Conservation (phyloP, 2,113 vertebrate genomes). For the Eonycteris spelaea region DNA sequence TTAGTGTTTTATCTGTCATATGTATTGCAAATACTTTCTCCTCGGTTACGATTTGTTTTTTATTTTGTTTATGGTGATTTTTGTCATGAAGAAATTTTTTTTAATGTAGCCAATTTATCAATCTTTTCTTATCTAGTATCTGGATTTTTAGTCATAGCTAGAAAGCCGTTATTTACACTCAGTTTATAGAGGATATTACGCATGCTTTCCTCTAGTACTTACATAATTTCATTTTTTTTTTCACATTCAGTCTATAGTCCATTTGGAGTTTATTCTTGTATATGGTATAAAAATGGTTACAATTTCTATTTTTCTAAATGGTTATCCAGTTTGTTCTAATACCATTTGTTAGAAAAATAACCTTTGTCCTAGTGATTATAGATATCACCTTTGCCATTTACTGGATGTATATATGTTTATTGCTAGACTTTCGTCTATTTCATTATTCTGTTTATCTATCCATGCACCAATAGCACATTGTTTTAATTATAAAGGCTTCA, state of each 20-base stretch:
- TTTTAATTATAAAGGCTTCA: not conserved
- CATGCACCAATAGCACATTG: not conserved
- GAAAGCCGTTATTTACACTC: not conserved
- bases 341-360: not conserved
- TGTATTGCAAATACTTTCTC: not conserved
- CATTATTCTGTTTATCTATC: not conserved
- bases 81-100: not conserved
- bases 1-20: not conserved
- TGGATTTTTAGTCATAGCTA: not conserved
- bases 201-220: not conserved
- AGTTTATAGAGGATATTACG: not conserved
- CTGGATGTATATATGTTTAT: not conserved
- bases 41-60: not conserved
- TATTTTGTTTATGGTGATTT: not conserved
- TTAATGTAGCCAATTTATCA: not conserved
- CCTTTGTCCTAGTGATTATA: not conserved
- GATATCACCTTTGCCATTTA: not conserved
- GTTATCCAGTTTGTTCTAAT: not conserved
- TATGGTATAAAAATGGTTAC: not conserved
- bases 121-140: not conserved
- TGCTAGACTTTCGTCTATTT: not conserved
- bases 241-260: not conserved
- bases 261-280: not conserved
- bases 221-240: not conserved
- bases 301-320: conserved; percentile 14